A percentile compares a stretch with the other conserved stretches of the same genome.
Conservation (phyloP, 2,797 vertebrate genomes). For the Siniperca undulata region DNA sequence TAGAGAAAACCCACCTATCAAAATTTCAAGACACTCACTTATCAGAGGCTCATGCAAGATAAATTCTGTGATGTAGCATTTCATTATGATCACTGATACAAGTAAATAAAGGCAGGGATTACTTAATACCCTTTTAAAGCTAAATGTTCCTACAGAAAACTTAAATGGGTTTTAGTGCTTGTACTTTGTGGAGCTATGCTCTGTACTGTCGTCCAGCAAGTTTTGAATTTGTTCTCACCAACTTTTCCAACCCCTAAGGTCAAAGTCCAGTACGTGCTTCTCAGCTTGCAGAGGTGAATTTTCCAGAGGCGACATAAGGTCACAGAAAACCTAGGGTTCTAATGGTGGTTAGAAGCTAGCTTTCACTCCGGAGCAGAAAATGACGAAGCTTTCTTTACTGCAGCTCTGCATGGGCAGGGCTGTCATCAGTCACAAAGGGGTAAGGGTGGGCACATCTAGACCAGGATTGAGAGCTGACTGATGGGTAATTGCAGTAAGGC, state of each 20-base stretch:
- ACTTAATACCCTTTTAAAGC: neutral
- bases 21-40: constrained; percentile 5
- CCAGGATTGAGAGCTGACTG: constrained; percentile 72
- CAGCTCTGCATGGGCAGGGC: constrained; percentile 57
- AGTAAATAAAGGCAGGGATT: neutral
- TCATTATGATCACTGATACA: neutral
- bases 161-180: constrained; percentile 22
- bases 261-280: constrained; percentile 60
- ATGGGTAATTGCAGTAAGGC: constrained; percentile 68
- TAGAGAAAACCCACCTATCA: constrained; percentile 14
- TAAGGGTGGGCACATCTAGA: constrained; percentile 60
- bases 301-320: constrained; percentile 60
- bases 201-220: constrained; percentile 35
- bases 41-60: constrained; percentile 1
- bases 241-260: constrained; percentile 62
- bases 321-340: constrained; percentile 57
- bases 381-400: constrained; percentile 54
- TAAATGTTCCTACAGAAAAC: constrained; percentile 3
- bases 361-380: constrained; percentile 61
- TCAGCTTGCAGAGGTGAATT: constrained; percentile 62
- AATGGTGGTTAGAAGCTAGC: constrained; percentile 55
- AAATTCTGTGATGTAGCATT: constrained; percentile 9
- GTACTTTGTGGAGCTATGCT: constrained; percentile 10
- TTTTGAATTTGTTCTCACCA: constrained; percentile 64
- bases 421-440: constrained; percentile 70